Base-by-base conservation (phyloP, 1,140 invertebrate species). In the Scaptodrosophila lebanonensis region DNA sequence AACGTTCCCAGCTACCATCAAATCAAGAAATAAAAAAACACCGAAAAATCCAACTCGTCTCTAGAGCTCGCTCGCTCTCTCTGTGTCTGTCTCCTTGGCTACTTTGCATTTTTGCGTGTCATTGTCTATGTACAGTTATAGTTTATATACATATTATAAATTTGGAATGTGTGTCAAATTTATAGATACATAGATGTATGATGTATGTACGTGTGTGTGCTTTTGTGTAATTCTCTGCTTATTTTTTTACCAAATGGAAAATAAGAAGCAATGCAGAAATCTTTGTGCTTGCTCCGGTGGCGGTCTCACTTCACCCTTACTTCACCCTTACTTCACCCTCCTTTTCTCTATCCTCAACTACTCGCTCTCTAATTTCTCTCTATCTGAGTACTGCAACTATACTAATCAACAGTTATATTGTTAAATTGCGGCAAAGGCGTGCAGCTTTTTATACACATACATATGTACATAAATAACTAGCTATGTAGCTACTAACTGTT, bases 251-350 rank as follows among this genome's bases (percentile, higher is more conserved):
- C 8, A 18, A 29, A 53, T 53, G 43, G 22, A 40, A 65, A 50
- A 38, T 40, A 15, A 40, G 63, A 59, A 62, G 66, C 43, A 56
- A 66, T 42, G 67, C 49, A 45, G 36, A 47, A 30, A 57, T 27
- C 30, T 16, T 29, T 38, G 32, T 49, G 64, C 49, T 67, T 64
- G 33, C 53, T 64, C 36, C 66, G 75, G 75, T 79, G 73, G 58
- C 64, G 76, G 76, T 57, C 22, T 71, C 33, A 49, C 43, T 22
- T 36, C 43, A 20, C 36, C 25, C n/a, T 16, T 38, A 12, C 20
- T 36, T 16, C 9, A 35, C 15, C 17, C 30, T 29, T 6, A 25
- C 15, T 18, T 15, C 9, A 43, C 20, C 3, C 2, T 12, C 12
- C n/a, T n/a, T n/a, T n/a, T n/a, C n/a, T n/a, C n/a, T n/a, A n/a